These are phyloP conservation scores for Scomber scombrus DNA, from an alignment of 2,113 vertebrate species.

Conservation along the genomic window DNA sequence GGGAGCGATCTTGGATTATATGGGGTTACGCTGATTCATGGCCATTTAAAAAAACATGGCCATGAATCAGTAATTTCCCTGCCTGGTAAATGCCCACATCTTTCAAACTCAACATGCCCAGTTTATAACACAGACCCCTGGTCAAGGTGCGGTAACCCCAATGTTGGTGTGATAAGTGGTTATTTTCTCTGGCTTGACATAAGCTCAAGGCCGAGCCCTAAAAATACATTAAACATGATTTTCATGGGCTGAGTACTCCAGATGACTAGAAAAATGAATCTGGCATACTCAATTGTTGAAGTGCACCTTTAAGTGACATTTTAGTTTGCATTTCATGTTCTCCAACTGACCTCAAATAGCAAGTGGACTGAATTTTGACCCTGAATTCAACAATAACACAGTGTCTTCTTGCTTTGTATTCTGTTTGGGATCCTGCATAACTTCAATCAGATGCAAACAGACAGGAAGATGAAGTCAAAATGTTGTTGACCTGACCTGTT, in stretches of 20 bases:
- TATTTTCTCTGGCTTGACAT: constrained; percentile 1
- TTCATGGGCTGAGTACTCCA: constrained; percentile 2
- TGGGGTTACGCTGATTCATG: no score
- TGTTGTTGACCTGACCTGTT: constrained; percentile 87
- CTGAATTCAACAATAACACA: background rate
- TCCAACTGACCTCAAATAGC: background rate
- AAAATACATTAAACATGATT: background rate
- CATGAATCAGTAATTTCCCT: no score
- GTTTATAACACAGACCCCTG: background rate
- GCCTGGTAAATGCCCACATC: background rate
- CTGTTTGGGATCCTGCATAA: background rate
- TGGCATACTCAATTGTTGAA: constrained; percentile 7
- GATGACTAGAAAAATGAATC: background rate
- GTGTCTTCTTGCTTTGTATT: background rate
- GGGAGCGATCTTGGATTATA: no score
- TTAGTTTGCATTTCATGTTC: background rate
- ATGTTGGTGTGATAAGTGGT: background rate
- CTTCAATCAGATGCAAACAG: background rate
- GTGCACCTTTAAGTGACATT: background rate
- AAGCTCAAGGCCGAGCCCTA: constrained; percentile 3
- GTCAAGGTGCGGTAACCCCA: background rate
- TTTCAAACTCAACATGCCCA: background rate
- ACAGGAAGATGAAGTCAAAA: background rate
- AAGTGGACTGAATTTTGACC: constrained; percentile 3
- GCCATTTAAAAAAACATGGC: background rate